Percentiles rank a stretch among this genome's conserved stretches.
Evolutionary conservation across 2,113 vertebrate species (phyloP).

Genomic region (Brachyhypopomus gauderio): DNA sequence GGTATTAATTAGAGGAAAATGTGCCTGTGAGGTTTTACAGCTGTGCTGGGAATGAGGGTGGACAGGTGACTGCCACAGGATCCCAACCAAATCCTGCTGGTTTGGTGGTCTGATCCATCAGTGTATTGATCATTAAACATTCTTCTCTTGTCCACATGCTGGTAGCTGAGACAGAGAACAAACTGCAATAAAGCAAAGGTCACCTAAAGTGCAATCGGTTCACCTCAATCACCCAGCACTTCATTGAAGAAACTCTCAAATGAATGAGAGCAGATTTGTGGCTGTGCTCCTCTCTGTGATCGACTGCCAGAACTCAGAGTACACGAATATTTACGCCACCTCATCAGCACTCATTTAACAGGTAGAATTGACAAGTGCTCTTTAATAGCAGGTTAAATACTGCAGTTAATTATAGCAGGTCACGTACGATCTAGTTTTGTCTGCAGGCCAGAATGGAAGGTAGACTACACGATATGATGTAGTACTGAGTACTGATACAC

Average conservation of each 20-base stretch:
- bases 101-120: slow-evolving; percentile 50
- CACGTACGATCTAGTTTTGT: too few relatives aligned
- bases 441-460: too few relatives aligned
- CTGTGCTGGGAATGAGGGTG: too few relatives aligned
- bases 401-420: too few relatives aligned
- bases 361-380: too few relatives aligned
- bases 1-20: too few relatives aligned
- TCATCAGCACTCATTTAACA: not conserved
- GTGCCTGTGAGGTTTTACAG: too few relatives aligned
- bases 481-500: too few relatives aligned
- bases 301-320: slow-evolving; percentile 16
- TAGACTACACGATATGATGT: too few relatives aligned
- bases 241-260: slow-evolving; percentile 47
- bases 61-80: not conserved
- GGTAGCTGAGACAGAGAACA: slow-evolving; percentile 14
- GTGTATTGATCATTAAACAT: slow-evolving; percentile 51
- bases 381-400: too few relatives aligned
- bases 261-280: slow-evolving; percentile 41
- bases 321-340: not conserved
- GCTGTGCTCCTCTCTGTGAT: slow-evolving; percentile 43
- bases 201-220: slow-evolving; percentile 45
- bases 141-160: slow-evolving; percentile 3
- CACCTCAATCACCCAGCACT: slow-evolving; percentile 32
- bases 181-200: slow-evolving; percentile 45
- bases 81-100: slow-evolving; percentile 7